phyloP scores from a whole-genome alignment of 2,797 vertebrate genomes.

The Jordanella pulchra region DNA sequence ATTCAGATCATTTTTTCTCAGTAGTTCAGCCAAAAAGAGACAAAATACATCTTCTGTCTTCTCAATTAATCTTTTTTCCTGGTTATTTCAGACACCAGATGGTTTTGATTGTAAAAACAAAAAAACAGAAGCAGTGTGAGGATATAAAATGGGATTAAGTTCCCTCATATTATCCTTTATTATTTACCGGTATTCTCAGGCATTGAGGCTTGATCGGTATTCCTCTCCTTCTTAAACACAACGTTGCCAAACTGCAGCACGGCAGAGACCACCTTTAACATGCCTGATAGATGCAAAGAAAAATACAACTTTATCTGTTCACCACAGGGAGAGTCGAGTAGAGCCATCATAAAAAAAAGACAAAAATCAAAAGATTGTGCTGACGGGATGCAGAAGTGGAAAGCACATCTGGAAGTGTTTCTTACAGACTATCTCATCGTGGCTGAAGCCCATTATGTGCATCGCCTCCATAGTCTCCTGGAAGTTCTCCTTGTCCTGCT shows the following conservation, averaged over 20 bases:
- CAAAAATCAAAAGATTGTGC: not conserved
- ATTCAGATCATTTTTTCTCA: not conserved
- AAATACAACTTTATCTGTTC: conserved; percentile 14
- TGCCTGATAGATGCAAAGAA: conserved; percentile 76
- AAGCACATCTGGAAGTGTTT: conserved; percentile 28
- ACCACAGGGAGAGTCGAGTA: not conserved
- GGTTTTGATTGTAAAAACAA: not conserved
- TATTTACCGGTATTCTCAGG: conserved; percentile 94
- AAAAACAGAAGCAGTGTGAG: not conserved
- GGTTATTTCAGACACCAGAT: not conserved
- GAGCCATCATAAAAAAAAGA: not conserved
- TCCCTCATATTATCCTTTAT: not conserved
- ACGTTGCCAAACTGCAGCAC: conserved; percentile 97
- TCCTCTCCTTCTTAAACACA: conserved; percentile 96
- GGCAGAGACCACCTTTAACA: conserved; percentile 95
- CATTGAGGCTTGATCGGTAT: conserved; percentile 98
- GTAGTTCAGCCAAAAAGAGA: not conserved
- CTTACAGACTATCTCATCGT: conserved; percentile 94
- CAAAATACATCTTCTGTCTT: not conserved
- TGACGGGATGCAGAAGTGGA: not conserved
- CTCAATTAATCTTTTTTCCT: not conserved
- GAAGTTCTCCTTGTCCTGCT: conserved; percentile 98
- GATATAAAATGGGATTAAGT: not conserved
- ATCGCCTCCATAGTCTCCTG: conserved; percentile 99
- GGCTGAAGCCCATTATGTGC: conserved; percentile 97